Percentiles rank a stretch among this genome's conserved stretches.
phyloP scores from a whole-genome alignment of 2,888 invertebrate genomes.

The Acronicta leporina region DNA sequence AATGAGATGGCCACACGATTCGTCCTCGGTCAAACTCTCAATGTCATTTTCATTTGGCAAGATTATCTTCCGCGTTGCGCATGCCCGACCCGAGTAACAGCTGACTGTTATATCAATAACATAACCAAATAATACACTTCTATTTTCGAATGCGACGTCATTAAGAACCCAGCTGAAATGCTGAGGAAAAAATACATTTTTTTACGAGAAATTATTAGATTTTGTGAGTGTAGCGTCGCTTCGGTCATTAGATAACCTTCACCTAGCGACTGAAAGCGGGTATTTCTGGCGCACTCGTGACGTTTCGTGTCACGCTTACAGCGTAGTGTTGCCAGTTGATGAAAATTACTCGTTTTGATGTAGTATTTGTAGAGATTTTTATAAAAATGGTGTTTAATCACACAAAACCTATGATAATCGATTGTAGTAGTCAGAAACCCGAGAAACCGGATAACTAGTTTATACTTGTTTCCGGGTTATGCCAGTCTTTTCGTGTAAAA shows the following conservation, averaged over 20 bases:
- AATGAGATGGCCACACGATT: slow-evolving; percentile 40
- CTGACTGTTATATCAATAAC: slow-evolving; percentile 75
- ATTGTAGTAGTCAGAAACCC: too few species aligned
- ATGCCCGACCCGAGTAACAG: slow-evolving; percentile 71
- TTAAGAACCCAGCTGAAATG: slow-evolving; percentile 12
- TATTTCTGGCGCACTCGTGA: slow-evolving; percentile 87
- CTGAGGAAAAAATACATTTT: slow-evolving; percentile 2
- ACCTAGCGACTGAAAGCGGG: slow-evolving; percentile 83
- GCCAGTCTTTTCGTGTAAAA: too few species aligned
- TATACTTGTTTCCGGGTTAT: too few species aligned
- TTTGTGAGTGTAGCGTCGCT: slow-evolving; percentile 39
- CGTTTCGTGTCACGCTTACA: slow-evolving; percentile 80
- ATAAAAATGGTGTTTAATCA: not conserved
- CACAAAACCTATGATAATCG: too few species aligned
- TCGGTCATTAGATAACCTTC: slow-evolving; percentile 74
- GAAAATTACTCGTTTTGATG: slow-evolving; percentile 29
- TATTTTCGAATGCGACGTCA: slow-evolving; percentile 19
- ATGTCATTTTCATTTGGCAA: slow-evolving; percentile 69
- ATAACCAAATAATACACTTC: slow-evolving; percentile 18
- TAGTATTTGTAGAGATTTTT: not conserved
- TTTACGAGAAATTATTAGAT: slow-evolving; percentile 21
- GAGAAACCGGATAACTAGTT: too few species aligned
- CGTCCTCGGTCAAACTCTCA: slow-evolving; percentile 55
- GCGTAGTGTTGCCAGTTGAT: slow-evolving; percentile 68
- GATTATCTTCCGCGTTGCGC: slow-evolving; percentile 68